A percentile compares a stretch with the other conserved stretches of the same genome.
These are phyloP conservation scores for Megaleporinus macrocephalus DNA, from an alignment of 2,113 vertebrate species.

Conservation along the genomic window DNA sequence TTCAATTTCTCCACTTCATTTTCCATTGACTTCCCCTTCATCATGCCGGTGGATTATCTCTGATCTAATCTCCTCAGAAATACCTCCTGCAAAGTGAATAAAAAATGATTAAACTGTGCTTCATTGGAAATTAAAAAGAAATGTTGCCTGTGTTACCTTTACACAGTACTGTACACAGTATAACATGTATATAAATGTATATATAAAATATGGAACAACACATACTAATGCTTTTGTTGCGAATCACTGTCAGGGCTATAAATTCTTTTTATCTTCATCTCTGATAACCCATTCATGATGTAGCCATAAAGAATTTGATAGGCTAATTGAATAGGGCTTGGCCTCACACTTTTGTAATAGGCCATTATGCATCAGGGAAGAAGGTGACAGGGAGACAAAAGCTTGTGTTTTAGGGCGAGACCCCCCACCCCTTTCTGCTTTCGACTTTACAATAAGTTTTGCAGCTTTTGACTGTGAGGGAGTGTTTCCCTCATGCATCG, in stretches of 20 bases:
- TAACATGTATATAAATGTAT: background rate
- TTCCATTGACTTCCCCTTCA: too few species aligned
- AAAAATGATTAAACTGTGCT: too few species aligned
- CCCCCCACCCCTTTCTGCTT: constrained; percentile 29
- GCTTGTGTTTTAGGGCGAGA: constrained; percentile 54
- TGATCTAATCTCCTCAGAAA: too few species aligned
- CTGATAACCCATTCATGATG: constrained; percentile 65
- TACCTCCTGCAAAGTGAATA: too few species aligned
- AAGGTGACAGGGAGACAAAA: constrained; percentile 56
- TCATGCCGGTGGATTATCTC: too few species aligned
- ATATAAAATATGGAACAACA: constrained; percentile 48
- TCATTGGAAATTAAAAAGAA: too few species aligned
- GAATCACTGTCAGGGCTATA: constrained; percentile 53
- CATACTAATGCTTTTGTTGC: constrained; percentile 61
- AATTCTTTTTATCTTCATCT: constrained; percentile 51
- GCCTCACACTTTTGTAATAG: constrained; percentile 58
- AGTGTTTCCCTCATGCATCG: constrained; percentile 46
- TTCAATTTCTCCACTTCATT: too few species aligned
- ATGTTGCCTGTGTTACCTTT: too few species aligned
- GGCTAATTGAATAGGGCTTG: constrained; percentile 60
- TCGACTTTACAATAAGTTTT: constrained; percentile 58
- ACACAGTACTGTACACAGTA: too few species aligned
- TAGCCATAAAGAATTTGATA: constrained; percentile 55
- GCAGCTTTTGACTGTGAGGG: constrained; percentile 54
- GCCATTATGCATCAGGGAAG: constrained; percentile 51